Base-by-base conservation (phyloP, 2,113 vertebrate species). In the Mola mola region DNA sequence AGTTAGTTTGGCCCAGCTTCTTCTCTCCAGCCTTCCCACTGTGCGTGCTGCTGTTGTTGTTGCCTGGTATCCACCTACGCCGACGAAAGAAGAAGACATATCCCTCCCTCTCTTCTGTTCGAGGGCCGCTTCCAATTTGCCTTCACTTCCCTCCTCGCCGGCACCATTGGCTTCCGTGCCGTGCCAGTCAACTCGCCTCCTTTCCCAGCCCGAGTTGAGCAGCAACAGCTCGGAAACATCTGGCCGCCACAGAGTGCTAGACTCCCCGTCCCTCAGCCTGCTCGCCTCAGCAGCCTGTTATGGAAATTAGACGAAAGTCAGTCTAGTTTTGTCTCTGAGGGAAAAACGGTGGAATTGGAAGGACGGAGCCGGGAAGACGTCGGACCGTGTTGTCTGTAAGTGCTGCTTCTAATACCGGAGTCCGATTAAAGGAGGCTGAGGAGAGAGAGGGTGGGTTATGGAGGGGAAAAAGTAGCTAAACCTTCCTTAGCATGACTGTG, bases 221-320 rank as follows among this genome's bases (percentile, higher is more conserved):
- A 93, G 92, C 92, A 93, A 93, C 93, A 93, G 92, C 91, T 92
- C 92, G 91, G 90, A 90, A 93, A 93, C 93, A 93, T 93, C 93
- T 93, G 93, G 88, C 90, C 87, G 85, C 89, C 87, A 89, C 91
- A 87, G 88, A 91, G 88, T 79, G 79, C 82, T 85, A 16, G 49
- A 84, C 81, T 84, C 89, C 84, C 73, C 78, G 74, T 65, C 76
- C 64, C 75, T 80, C 79, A 57, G 81, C 79, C 66, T 48, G 86
- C 75, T 83, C 82, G 65, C 83, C 76, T 76, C 89, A 64, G 85
- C 88, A 81, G 87, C 84, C 85, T 90, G 91, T 84, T 89, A 91
- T 92, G 91, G 91, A 89, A 87, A 91, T 89, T 82, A 84, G 87
- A 79, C 86, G 81, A 91, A 91, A 93, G 89, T 92, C 86, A 48